A percentile compares a stretch with the other conserved stretches of the same genome.
Evolutionary conservation across 2,888 invertebrate species (phyloP).

Genomic region (Heliconius cydno): DNA sequence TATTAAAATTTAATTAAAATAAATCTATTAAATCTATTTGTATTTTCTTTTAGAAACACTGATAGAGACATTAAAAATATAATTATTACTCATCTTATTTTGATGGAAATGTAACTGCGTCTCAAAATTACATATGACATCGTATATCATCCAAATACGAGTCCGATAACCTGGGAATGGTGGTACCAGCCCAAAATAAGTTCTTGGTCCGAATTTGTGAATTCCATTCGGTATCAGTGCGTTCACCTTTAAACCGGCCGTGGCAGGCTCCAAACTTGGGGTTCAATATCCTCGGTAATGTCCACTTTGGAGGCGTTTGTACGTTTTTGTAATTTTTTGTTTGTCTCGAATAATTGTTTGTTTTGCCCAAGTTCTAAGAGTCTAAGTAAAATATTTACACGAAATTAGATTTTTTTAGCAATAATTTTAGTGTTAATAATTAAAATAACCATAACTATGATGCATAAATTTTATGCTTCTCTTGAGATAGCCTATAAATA

Average conservation of each 20-base stretch:
- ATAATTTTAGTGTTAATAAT: neutral
- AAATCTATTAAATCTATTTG: too few species aligned
- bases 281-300: slow-evolving; percentile 77
- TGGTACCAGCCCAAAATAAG: slow-evolving; percentile 74
- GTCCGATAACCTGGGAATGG: slow-evolving; percentile 74
- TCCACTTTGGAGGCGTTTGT: slow-evolving; percentile 64
- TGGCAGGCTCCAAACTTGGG: slow-evolving; percentile 64
- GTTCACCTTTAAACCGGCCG: slow-evolving; percentile 80
- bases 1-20: too few species aligned
- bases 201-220: slow-evolving; percentile 67
- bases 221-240: slow-evolving; percentile 73
- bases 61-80: slow-evolving; percentile 17
- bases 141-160: slow-evolving; percentile 63
- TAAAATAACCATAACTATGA: neutral
- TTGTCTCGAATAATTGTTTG: slow-evolving; percentile 46
- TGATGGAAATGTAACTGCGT: slow-evolving; percentile 48
- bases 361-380: slow-evolving; percentile 37
- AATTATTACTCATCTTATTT: slow-evolving; percentile 49
- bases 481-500: neutral
- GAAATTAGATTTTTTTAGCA: neutral
- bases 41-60: too few species aligned
- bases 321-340: slow-evolving; percentile 49
- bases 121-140: slow-evolving; percentile 59
- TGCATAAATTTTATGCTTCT: neutral
- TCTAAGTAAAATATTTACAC: neutral